phyloP scores from a whole-genome alignment of 2,113 vertebrate genomes.

The Pithys albifrons region DNA sequence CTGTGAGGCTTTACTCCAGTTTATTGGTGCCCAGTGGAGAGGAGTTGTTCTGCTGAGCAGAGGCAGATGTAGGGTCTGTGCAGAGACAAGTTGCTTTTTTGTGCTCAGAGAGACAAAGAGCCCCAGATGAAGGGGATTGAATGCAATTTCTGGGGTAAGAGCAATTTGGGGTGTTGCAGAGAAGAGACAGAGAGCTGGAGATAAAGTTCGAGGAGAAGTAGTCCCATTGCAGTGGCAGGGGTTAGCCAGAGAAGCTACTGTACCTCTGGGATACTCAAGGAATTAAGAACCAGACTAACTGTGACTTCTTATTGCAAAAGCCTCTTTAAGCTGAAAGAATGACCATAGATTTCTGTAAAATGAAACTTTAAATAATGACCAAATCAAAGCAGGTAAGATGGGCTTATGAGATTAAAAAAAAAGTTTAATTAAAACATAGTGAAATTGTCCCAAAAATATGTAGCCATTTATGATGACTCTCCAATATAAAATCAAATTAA shows the following conservation, averaged over 20 bases:
- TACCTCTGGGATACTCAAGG: neutral
- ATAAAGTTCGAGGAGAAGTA: neutral
- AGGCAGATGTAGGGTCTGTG: neutral
- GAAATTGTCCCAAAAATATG: neutral
- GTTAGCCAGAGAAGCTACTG: neutral
- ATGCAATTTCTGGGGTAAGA: neutral
- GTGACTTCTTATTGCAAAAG: neutral
- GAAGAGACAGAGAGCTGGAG: neutral
- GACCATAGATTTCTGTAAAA: neutral
- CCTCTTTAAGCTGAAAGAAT: neutral
- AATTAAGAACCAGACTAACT: neutral
- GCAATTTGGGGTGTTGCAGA: neutral
- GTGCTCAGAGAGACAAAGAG: neutral
- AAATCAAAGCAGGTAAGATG: neutral
- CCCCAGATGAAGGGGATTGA: neutral
- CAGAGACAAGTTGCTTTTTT: neutral
- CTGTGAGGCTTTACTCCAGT: neutral
- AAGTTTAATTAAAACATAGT: neutral
- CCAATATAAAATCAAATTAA: slow-evolving; percentile 22
- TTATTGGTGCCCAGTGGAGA: neutral
- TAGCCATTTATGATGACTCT: neutral
- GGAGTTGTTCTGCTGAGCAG: neutral
- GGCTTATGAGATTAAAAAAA: neutral
- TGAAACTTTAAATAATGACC: neutral
- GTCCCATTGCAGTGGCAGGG: fast-evolving